Base-by-base conservation (phyloP, 2,113 vertebrate species). In the Tupaia chinensis region DNA sequence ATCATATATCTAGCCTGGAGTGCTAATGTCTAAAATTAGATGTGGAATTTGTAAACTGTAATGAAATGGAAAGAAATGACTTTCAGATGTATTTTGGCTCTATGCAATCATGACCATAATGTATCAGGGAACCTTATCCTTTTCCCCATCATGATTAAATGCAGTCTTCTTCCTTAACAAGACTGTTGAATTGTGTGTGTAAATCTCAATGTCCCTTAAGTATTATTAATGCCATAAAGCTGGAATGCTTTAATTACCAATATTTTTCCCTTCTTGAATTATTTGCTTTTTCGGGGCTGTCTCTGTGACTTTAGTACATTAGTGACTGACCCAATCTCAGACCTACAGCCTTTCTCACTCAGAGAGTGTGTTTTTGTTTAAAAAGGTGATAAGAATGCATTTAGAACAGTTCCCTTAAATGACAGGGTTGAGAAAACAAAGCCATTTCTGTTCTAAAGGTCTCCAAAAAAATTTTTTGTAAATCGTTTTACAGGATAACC, bases 21-120 rank as follows among this genome's bases (percentile, higher is more conserved):
- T 97, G 87, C 72, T 98, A 98, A 97, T 96, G 91, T 88, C 85
- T 97, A 90, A 97, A 97, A 97, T 96, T 97, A 97, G 94, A 95
- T 5, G 4, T 85, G 34, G 86, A 89, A 97, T 97, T 97, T 98
- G 92, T 97, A 97, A 98, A 98, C 74, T 92, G 77, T 94, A 97
- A 97, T 97, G 89, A 97, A 98, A 98, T 92, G 65, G 44, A 78
- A 72, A 98, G 92, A 97, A 98, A 98, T 93, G 93, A 96, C 91
- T 98, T 98, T 97, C 86, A 89, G 86, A 97, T 97, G n/a, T 95
- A 94, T 98, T 98, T 98, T 96, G 78, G 69, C 61, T 76, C 82
- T 97, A 94, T 97, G 53, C 94, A 97, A 83, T 96, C 76, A 94
- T 88, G 97, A 93, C 65, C 73, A 87, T 93, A 97, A 97, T 95